Base-by-base conservation (phyloP, 2,797 vertebrate species). In the Coluber constrictor region DNA sequence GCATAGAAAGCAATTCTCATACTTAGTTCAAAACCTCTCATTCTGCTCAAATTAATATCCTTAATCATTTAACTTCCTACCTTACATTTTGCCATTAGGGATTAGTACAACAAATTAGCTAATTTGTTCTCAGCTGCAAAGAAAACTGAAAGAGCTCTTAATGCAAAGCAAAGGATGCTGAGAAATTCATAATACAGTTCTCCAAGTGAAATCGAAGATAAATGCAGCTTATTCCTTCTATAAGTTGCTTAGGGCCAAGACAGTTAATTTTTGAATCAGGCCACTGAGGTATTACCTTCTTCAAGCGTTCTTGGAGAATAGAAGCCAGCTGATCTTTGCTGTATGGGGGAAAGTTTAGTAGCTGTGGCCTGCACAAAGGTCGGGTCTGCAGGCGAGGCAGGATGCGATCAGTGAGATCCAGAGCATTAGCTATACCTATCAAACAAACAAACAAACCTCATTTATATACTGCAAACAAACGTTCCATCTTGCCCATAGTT, bases 401-500 rank as follows among this genome's bases (percentile, higher is more conserved):
- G 95, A 99, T 98, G 51, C 99, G 98, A 95, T 99, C 99, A 0
- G 98, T 99, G 97, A 99, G 98, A 94, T 99, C 99, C 96, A 99
- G 97, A 2, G 99, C 98, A n/a, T 99, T 99, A 94, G 99, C 99
- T 60, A 99, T 97, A 0, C 99, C 99, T 99, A 95, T 0, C 25
- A 55, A 83, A 94, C 56, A 25, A 0, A 74, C 37, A 83, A 83
- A 83, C 47, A 8, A 51, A 51, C 1, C 74, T 83, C 9, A 25
- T 83, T 83, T 47, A 83, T 83, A 83, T 5, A 2, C 20, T 10
- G 1, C 74, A 83, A 79, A 79, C 37, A 70, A 74, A 74, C 29
- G 37, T 74, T 74, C n/a, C n/a, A 70, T 70, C 5, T 60, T 16
- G 32, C 5, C 37, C 63, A 10, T 55, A 54, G 47, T 32, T 47